Base-by-base conservation (phyloP, 2,113 vertebrate genomes). In the Pelvicachromis taeniatus region DNA sequence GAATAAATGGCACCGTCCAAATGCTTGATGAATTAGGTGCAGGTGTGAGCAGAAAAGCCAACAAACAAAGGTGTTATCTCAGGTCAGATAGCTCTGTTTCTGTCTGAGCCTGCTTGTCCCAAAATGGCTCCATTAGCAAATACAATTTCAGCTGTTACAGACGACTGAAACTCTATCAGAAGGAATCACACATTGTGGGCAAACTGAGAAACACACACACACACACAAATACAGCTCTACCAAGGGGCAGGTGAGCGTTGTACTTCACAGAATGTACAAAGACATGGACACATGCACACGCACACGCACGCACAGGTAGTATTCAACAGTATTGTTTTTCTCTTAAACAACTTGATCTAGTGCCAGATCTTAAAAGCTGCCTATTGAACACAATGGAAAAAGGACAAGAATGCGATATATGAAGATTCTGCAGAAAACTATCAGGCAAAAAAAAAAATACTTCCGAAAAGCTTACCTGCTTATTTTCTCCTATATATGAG, bases 71-170 rank as follows among this genome's bases (percentile, higher is more conserved):
- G 75, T 87, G 48, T 91, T 92, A 92, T 92, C 86, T 91, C 42
- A 10, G 86, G 89, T 93, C 87, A 90, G 86, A 93, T 92, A 82
- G 85, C 45, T 83, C 77, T 83, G 84, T 86, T 92, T 89, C 82
- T 86, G 68, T 85, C 83, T 88, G 84, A 87, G 85, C 77, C 84
- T 26, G 75, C 85, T 88, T 88, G 80, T 87, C 83, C 87, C 86
- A 86, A 92, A 93, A 91, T 85, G 86, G 83, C 81, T 92, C 92
- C 87, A 92, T 95, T 94, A 93, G 88, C 82, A 94, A 93, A 93
- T 86, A 93, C 87, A 92, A 93, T 94, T 94, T 91, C 89, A 93
- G 83, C 78, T 82, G 87, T 91, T 93, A 89, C 89, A 92, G 90
- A 75, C 7, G 86, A 93, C 83, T 94, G 92, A 86, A 89, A 79